phyloP scores from a whole-genome alignment of 2,797 vertebrate genomes.

The Remorina albescens region DNA sequence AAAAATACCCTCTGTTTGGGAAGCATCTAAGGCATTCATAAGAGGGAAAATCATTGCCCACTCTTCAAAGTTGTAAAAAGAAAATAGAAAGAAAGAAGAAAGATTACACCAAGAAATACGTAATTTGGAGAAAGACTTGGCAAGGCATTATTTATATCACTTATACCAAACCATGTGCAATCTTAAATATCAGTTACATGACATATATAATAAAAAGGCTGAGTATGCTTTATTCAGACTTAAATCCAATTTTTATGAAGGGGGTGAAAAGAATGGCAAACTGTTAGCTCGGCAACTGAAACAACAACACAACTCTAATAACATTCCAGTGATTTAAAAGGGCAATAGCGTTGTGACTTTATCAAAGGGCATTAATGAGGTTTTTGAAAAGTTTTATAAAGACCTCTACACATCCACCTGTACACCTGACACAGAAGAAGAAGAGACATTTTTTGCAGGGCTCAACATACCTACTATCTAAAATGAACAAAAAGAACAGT shows the following conservation, averaged over 20 bases:
- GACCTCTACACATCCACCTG: background rate
- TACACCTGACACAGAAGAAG: background rate
- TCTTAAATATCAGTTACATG: constrained; percentile 7
- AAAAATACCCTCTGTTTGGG: too few relatives aligned
- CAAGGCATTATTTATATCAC: background rate
- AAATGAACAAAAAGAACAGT: background rate
- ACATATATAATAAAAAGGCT: constrained; percentile 7
- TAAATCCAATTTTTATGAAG: background rate
- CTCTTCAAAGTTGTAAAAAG: too few relatives aligned
- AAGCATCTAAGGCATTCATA: too few relatives aligned
- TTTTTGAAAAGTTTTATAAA: constrained; percentile 1
- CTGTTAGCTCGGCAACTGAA: background rate
- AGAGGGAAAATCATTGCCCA: too few relatives aligned
- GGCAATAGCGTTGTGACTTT: background rate
- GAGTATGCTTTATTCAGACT: background rate
- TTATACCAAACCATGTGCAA: background rate
- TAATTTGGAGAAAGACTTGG: background rate
- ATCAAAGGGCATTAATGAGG: background rate
- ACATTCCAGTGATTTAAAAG: background rate
- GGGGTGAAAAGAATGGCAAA: background rate
- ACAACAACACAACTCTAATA: background rate
- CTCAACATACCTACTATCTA: background rate
- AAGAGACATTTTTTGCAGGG: background rate
- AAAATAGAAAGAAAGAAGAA: too few relatives aligned
- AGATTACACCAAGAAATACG: too few relatives aligned